A percentile compares a stretch with the other conserved stretches of the same genome.
These are phyloP conservation scores for Sphenodon punctatus DNA, from an alignment of 2,797 vertebrate species.

Conservation along the genomic window DNA sequence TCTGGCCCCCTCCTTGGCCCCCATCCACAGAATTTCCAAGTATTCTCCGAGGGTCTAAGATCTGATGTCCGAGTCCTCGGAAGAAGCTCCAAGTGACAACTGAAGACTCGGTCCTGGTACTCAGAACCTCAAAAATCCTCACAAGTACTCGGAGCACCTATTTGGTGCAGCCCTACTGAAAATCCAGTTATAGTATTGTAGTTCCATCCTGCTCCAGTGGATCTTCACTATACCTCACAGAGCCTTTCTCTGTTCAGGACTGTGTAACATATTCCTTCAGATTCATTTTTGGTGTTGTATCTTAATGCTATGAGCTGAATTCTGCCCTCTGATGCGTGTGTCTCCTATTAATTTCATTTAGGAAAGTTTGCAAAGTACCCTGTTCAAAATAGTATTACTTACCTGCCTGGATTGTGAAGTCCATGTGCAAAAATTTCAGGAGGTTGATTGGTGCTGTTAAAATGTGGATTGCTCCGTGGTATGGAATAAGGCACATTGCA, in stretches of 20 bases:
- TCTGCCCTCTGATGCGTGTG: not conserved
- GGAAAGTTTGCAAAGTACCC: not conserved
- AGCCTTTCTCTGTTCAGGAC: not conserved
- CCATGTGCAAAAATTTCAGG: slow-evolving; percentile 98
- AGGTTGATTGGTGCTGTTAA: slow-evolving; percentile 98
- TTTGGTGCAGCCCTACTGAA: too few relatives aligned
- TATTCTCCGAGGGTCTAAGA: too few relatives aligned
- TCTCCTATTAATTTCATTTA: not conserved
- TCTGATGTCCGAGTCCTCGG: too few relatives aligned
- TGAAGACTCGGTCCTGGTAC: too few relatives aligned
- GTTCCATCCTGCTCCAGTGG: not conserved
- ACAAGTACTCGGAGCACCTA: too few relatives aligned
- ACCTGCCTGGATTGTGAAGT: slow-evolving; percentile 98
- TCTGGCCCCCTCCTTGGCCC: too few relatives aligned
- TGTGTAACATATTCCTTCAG: not conserved
- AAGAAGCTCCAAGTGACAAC: too few relatives aligned
- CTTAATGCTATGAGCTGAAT: not conserved
- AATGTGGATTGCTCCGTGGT: slow-evolving; percentile 93
- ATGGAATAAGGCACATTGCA: slow-evolving; percentile 90
- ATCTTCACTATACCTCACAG: not conserved
- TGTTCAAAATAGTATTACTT: slow-evolving; percentile 57
- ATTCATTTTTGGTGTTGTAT: not conserved
- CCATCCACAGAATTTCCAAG: too few relatives aligned
- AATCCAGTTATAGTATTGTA: not conserved
- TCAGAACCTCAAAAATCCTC: too few relatives aligned